Evolutionary conservation across 1,140 invertebrate genomes (phyloP), one percentile per base, ranked within the genome.

Genomic region (Globodera rostochiensis): DNA sequence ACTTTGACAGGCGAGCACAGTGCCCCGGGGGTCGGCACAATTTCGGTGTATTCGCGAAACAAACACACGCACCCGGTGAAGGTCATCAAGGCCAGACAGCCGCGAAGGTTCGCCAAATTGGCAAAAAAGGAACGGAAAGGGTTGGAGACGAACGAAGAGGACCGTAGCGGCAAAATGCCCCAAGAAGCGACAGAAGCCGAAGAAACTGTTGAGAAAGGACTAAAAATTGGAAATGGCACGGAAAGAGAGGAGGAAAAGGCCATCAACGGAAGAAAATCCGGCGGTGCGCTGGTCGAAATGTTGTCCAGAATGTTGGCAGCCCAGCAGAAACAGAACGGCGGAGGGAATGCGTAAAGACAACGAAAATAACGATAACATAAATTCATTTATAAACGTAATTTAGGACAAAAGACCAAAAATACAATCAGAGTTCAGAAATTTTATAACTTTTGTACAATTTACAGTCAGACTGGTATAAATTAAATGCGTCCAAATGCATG

Each of bases 41-140:
- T 71, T 47, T 71, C 69, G 69, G 69, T 71, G 69, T 71, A 71
- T n/a, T 45, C 36, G 7, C 69, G 69, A 9, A 71, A 71, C 69
- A 47, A 71, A 47, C 69, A 71, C 69, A 71, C 69, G 21, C 69
- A 71, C 69, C 25, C 25, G 69, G 69, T 71, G 69, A 71, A 71
- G n/a, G 46, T 47, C 9, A 71, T 71, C 6, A 71, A 71, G 36
- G 69, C 69, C 25, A 9, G 69, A 36, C 69, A 71, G 69, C 69
- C 69, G 69, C 25, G 69, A 71, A 9, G 69, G 19, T 64, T 64
- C 5, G 57, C 57, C 57, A 64, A 64, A 64, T 64, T 64, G 57
- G 57, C 13, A 19, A 64, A 64, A 64, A 64, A 19, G 19, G 57
- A 5, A 64, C 11, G 19, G 57, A 64, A 64, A 64, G 11, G 5